Base-by-base conservation (phyloP, 2,888 invertebrate species). In the Megamerina dolium region DNA sequence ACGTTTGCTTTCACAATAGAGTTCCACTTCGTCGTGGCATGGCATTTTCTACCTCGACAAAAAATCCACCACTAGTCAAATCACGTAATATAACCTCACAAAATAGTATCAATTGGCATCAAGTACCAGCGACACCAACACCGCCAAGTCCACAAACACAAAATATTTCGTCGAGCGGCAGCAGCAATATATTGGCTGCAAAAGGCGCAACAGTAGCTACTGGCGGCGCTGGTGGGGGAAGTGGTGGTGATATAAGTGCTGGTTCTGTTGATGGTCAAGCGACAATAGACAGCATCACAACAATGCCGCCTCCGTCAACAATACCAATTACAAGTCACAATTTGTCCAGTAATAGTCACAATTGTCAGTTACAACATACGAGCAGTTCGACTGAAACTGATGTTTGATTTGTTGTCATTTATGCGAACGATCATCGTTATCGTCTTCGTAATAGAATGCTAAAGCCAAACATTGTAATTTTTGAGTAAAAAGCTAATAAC, bases 51-150 rank as follows among this genome's bases (percentile, higher is more conserved):
- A 79, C 82, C 57, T 78, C 82, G 1, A 80, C 79, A 46, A 83
- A 87, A 62, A 82, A 88, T 67, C 90, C 89, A 46, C 89, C 88
- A 8, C 75, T 91, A 41, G 75, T 83, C 38, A 90, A 89, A 70
- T 86, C 87, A 57, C 78, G 87, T 37, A 85, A 87, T 63, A 81
- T 87, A 35, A 79, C 77, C 58, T 77, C 81, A 48, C 71, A 72
- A 57, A 70, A 64, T 55, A 72, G 72, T 56, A 66, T 72, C 51
- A 68, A 66, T 52, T 70, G 66, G 66, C 66, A 68, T 51, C 68
- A 66, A 54, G 63, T 60, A 53, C 64, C 66, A 20, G 60, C 64
- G 23, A 62, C 66, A 45, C 61, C 68, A 41, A 50, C 51, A 29
- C 50, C 43, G 33, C 51, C 26, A 45, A 54, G 47, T 27, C 42